Evolutionary conservation across 2,797 vertebrate genomes (phyloP).

Genomic region (Aplochiton taeniatus): DNA sequence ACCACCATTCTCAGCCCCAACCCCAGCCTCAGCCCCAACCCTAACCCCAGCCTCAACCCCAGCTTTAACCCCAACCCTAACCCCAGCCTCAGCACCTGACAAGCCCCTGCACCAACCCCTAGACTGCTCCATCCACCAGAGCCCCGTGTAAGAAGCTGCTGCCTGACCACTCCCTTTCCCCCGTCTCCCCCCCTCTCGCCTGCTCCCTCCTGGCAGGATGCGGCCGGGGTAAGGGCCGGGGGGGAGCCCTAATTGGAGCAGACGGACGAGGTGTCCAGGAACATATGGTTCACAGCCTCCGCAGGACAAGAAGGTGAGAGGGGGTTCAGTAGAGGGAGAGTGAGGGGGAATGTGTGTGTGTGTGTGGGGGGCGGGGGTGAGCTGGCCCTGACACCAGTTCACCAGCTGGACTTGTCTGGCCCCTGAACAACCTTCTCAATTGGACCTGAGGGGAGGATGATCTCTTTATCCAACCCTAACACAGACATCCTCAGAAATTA

Average conservation of each 20-base stretch:
- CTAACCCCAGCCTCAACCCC: too few relatives aligned
- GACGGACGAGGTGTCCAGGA: conserved; percentile 63
- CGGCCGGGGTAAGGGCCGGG: too few relatives aligned
- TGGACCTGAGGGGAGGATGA: too few relatives aligned
- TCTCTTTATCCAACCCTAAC: conserved; percentile 5
- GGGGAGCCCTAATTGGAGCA: conserved; percentile 67
- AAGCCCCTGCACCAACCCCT: conserved; percentile 6
- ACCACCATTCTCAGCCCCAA: too few relatives aligned
- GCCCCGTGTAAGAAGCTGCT: conserved; percentile 58
- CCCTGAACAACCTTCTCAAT: too few relatives aligned
- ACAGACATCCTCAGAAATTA: neutral
- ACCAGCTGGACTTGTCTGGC: conserved; percentile 49
- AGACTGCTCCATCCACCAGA: conserved; percentile 18
- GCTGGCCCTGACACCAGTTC: conserved; percentile 55
- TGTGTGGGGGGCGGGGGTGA: too few relatives aligned
- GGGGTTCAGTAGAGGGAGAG: too few relatives aligned
- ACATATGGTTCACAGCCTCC: conserved; percentile 69
- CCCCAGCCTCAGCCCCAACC: too few relatives aligned
- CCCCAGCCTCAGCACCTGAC: too few relatives aligned
- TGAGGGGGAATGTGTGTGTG: too few relatives aligned
- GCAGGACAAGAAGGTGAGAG: conserved; percentile 36
- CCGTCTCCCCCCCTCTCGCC: conserved; percentile 23
- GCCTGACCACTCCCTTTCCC: neutral
- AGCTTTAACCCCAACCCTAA: too few relatives aligned
- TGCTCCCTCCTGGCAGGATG: too few relatives aligned